phyloP scores from a whole-genome alignment of 2,113 vertebrate genomes.

The Neogobius melanostomus region DNA sequence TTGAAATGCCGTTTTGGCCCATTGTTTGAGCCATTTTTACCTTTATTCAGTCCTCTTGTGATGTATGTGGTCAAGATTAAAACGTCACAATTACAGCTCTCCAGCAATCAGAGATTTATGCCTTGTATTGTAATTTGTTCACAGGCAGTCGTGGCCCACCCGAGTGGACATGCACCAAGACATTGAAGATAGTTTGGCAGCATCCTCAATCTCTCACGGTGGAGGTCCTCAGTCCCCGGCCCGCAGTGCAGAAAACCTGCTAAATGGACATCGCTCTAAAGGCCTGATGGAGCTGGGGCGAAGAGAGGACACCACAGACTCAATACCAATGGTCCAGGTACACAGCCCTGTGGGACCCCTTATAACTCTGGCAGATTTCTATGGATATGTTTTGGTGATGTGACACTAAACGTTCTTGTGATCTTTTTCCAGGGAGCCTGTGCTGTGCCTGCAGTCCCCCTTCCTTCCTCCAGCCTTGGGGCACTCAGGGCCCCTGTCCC shows the following conservation, averaged over 20 bases:
- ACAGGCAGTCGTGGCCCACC: conserved; percentile 95
- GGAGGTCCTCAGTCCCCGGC: conserved; percentile 88
- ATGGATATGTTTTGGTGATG: not conserved
- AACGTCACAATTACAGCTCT: too few relatives aligned
- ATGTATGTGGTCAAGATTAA: too few relatives aligned
- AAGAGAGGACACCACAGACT: conserved; percentile 82
- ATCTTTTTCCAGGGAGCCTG: conserved; percentile 42
- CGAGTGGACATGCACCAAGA: conserved; percentile 94
- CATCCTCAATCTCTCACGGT: conserved; percentile 87
- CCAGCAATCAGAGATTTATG: too few relatives aligned
- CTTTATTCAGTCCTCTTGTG: too few relatives aligned
- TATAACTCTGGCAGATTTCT: not conserved
- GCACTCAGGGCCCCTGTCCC: conserved; percentile 37
- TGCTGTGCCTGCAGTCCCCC: conserved; percentile 18
- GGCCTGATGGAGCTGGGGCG: conserved; percentile 81
- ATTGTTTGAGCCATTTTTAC: too few relatives aligned
- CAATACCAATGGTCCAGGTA: conserved; percentile 31
- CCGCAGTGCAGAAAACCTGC: conserved; percentile 85
- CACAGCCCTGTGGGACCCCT: not conserved
- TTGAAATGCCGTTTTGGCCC: too few relatives aligned
- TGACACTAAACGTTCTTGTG: not conserved
- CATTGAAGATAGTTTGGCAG: conserved; percentile 91
- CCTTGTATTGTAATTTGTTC: not conserved
- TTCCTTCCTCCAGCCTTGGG: conserved; percentile 32
- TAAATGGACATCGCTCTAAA: conserved; percentile 91